phyloP scores from a whole-genome alignment of 2,797 vertebrate species.

The Halcyon badia region DNA sequence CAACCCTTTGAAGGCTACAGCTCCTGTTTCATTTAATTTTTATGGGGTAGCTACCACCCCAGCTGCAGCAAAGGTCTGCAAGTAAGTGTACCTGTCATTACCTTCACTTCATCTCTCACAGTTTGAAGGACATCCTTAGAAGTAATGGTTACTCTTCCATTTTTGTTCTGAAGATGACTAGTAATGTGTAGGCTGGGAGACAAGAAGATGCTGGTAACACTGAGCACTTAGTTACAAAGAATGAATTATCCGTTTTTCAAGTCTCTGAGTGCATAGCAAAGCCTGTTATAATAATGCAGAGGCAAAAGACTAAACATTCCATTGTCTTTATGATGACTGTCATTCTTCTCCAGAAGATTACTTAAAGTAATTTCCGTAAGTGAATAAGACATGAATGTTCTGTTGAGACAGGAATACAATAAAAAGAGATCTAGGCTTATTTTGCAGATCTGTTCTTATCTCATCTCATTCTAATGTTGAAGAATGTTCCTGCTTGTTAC shows the following conservation, averaged over 20 bases:
- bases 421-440: background rate
- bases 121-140: background rate
- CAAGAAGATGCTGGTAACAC: background rate
- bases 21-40: slow-evolving; percentile 93
- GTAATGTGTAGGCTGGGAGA: background rate
- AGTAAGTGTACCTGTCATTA: slow-evolving; percentile 82
- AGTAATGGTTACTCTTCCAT: background rate
- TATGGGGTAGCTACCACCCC: slow-evolving; percentile 93
- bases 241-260: background rate
- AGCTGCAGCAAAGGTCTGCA: slow-evolving; percentile 95
- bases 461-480: background rate
- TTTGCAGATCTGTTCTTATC: background rate
- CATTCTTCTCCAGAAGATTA: background rate
- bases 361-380: background rate
- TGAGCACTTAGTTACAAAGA: background rate
- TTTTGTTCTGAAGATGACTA: background rate
- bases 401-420: background rate
- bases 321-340: slow-evolving; percentile 12
- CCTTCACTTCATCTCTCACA: background rate
- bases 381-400: background rate
- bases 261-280: background rate
- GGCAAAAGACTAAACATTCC: background rate
- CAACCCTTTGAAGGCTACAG: slow-evolving; percentile 97
- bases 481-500: background rate
- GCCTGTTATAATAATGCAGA: background rate